These are phyloP conservation scores for Ibidorhyncha struthersii DNA, from an alignment of 2,113 vertebrate species.

Conservation along the genomic window DNA sequence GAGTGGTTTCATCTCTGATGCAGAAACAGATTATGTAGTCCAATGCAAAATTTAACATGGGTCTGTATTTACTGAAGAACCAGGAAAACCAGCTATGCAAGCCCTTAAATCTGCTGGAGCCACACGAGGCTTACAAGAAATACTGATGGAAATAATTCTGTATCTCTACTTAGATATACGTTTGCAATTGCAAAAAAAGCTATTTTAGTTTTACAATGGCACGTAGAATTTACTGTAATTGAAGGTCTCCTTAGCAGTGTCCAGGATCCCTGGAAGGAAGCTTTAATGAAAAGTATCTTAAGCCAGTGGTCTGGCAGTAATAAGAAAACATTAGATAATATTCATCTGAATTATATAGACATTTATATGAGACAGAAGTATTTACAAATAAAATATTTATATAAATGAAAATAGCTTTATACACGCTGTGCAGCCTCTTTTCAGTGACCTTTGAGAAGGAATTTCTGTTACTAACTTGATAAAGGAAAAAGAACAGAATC, in stretches of 20 bases:
- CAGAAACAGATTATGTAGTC: not conserved
- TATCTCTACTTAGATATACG: not conserved
- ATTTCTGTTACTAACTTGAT: conserved; percentile 9
- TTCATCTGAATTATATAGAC: not conserved
- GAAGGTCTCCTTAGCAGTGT: not conserved
- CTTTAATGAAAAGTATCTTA: not conserved
- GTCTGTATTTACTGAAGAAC: not conserved
- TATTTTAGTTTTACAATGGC: not conserved
- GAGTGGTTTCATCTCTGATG: not conserved
- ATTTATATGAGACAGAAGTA: not conserved
- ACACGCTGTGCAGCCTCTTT: not conserved
- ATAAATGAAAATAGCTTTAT: not conserved
- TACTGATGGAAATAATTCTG: not conserved
- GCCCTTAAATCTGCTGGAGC: not conserved
- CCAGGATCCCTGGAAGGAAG: not conserved
- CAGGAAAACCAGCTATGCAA: not conserved
- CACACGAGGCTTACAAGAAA: not conserved
- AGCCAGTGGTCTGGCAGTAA: not conserved
- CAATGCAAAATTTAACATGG: not conserved
- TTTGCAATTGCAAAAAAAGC: not conserved
- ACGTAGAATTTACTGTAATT: not conserved
- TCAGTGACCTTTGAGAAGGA: conserved; percentile 4
- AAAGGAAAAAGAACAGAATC: not conserved
- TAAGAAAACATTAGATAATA: not conserved
- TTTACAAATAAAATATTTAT: conserved; percentile 11